A percentile compares a stretch with the other conserved stretches of the same genome.
phyloP scores from a whole-genome alignment of 2,797 vertebrate genomes.

The Paramormyrops hopkinsi region DNA sequence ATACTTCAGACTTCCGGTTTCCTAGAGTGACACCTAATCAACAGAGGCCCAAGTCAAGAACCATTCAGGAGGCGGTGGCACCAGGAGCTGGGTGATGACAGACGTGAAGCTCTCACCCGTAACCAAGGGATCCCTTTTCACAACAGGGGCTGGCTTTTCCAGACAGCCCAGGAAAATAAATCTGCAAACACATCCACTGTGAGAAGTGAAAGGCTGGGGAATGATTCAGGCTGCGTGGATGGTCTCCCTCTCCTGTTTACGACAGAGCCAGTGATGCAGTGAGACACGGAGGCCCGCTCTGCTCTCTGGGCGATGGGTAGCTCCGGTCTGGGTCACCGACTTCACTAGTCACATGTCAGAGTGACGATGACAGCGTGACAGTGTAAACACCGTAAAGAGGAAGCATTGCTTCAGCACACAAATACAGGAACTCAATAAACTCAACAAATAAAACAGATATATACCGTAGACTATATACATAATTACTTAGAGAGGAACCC shows the following conservation, averaged over 20 bases:
- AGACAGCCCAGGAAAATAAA: not conserved
- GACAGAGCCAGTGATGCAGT: not conserved
- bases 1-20: not conserved
- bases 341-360: not conserved
- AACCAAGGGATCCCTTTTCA: constrained; percentile 3
- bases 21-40: constrained; percentile 2
- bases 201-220: not conserved
- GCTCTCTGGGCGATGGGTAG: not conserved
- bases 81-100: not conserved
- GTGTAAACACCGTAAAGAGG: not conserved
- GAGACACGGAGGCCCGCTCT: not conserved
- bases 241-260: not conserved
- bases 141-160: not conserved
- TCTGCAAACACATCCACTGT: not conserved
- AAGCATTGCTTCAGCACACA: not conserved
- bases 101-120: not conserved
- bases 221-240: not conserved
- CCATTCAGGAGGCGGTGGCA: not conserved
- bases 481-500: not conserved
- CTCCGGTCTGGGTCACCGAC: not conserved
- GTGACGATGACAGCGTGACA: not conserved
- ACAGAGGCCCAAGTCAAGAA: not conserved
- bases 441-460: not conserved
- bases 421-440: not conserved
- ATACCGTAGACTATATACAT: not conserved